A percentile compares a stretch with the other conserved stretches of the same genome.
Conservation (phyloP, 2,888 invertebrate species). For the Biston stratarius region DNA sequence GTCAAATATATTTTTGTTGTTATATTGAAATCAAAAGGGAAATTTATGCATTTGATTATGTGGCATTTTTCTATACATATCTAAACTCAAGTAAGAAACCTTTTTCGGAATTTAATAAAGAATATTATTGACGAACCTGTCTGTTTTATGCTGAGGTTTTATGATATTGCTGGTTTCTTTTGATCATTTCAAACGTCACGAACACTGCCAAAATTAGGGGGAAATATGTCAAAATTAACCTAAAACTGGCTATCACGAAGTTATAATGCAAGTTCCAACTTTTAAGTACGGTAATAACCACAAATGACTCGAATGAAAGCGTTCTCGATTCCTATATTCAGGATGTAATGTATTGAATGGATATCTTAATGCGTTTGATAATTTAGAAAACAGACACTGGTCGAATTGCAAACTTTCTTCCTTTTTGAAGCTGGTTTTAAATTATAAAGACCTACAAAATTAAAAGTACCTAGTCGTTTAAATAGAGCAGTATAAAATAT, state of each 20-base stretch:
- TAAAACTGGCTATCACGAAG: constrained; percentile 16
- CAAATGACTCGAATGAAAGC: constrained; percentile 15
- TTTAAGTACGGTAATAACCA: constrained; percentile 17
- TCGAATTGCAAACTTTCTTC: no score
- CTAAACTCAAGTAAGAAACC: neutral
- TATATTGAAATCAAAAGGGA: no score
- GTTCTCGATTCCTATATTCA: constrained; percentile 14
- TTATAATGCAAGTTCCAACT: constrained; percentile 20
- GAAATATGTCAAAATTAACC: constrained; percentile 16
- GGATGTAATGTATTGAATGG: no score
- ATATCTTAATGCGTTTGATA: no score
- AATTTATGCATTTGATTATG: no score
- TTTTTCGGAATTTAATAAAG: neutral
- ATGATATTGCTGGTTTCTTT: neutral
- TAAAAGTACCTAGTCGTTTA: neutral
- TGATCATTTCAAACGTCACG: constrained; percentile 17
- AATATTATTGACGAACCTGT: neutral
- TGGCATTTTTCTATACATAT: neutral
- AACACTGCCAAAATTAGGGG: constrained; percentile 6
- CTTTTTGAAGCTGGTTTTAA: no score
- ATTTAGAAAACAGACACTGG: no score
- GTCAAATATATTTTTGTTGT: no score
- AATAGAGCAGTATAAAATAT: neutral
- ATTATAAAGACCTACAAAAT: constrained; percentile 1
- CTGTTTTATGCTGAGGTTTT: neutral